These are phyloP conservation scores for Trissonchulus sp. DNA, from an alignment of 2,888 invertebrate genomes.

Conservation along the genomic window DNA sequence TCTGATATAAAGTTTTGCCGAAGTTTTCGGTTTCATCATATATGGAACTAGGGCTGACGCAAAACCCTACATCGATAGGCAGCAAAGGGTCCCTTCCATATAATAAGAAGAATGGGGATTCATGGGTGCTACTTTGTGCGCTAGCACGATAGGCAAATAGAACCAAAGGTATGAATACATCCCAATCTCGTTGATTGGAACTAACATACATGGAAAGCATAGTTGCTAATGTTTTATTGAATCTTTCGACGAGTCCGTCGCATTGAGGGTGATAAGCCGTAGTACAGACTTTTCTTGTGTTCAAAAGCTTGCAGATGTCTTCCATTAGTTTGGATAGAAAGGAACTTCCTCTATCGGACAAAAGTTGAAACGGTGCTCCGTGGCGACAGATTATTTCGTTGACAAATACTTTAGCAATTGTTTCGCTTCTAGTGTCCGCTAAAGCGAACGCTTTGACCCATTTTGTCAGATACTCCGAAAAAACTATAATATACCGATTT, in stretches of 20 bases:
- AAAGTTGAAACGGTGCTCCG: too few relatives aligned
- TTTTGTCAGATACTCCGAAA: too few relatives aligned
- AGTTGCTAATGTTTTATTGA: conserved; percentile 37
- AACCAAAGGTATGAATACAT: too few relatives aligned
- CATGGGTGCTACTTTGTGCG: neutral
- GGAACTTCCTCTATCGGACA: conserved; percentile 37
- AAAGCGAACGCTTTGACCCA: too few relatives aligned
- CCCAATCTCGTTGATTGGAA: conserved; percentile 32
- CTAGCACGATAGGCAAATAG: conserved; percentile 15
- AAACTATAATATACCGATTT: too few relatives aligned
- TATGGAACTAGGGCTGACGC: neutral
- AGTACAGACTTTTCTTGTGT: conserved; percentile 29
- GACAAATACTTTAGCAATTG: conserved; percentile 42
- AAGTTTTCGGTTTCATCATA: too few relatives aligned
- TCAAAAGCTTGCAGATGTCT: conserved; percentile 31
- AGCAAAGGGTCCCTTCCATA: conserved; percentile 1
- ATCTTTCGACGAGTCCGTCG: too few relatives aligned
- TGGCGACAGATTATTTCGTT: too few relatives aligned
- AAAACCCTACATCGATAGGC: neutral
- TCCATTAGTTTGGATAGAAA: conserved; percentile 35
- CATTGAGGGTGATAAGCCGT: too few relatives aligned
- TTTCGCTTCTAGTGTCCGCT: conserved; percentile 21
- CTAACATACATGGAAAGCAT: conserved; percentile 39
- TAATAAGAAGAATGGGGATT: too few relatives aligned
- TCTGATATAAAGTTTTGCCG: too few relatives aligned